Percentiles rank a stretch among this genome's conserved stretches.
phyloP scores from a whole-genome alignment of 2,113 vertebrate genomes.

The Aptenodytes patagonicus region DNA sequence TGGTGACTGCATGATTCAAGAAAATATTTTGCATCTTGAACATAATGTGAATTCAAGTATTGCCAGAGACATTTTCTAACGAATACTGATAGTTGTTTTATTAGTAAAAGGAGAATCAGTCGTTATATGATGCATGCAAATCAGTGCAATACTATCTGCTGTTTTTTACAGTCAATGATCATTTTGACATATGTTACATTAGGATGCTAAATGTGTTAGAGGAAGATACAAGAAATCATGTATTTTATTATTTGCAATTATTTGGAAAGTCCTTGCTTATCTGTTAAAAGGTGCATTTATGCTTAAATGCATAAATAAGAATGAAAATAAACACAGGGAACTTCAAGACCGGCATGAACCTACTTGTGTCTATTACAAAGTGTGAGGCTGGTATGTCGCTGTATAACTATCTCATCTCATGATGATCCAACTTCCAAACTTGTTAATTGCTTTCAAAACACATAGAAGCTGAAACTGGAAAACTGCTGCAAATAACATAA shows the following conservation, averaged over 20 bases:
- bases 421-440: background rate
- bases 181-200: background rate
- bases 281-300: background rate
- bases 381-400: background rate
- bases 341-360: background rate
- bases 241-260: background rate
- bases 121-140: background rate
- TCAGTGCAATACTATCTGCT: background rate
- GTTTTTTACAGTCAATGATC: background rate
- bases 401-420: background rate
- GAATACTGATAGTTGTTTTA: background rate
- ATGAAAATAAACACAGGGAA: background rate
- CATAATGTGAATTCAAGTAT: background rate
- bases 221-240: background rate
- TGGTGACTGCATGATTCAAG: background rate
- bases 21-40: background rate
- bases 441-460: background rate
- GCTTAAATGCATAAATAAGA: background rate
- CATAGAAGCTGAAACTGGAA: background rate
- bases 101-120: background rate
- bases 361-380: background rate
- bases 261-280: background rate
- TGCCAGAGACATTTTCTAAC: background rate
- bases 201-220: background rate
- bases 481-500: background rate